Base-by-base conservation (phyloP, 2,888 invertebrate genomes). In the Hydropsyche betteni region DNA sequence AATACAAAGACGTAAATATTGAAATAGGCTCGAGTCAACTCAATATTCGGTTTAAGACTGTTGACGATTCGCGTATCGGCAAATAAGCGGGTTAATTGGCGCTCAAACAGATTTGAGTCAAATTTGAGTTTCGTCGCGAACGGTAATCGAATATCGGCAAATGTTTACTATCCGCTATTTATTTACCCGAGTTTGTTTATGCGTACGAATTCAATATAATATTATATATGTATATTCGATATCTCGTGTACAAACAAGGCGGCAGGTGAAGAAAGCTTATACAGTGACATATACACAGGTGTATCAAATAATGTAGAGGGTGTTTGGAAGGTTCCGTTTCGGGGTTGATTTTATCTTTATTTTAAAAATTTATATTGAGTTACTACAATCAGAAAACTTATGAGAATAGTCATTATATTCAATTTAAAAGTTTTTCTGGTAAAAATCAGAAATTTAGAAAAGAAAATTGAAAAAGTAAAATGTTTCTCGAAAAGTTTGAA, bases 131-230 rank as follows among this genome's bases (percentile, higher is more conserved):
- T 68, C 34, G 34, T 53, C 44, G 24, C 58, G 58, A 69, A 69
- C 69, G 44, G 69, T 69, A 69, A 69, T 69, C 69, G 69, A 44
- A 69, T 69, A 69, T 69, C 38, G 51, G 38, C 44, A 44, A 44
- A 69, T 69, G 69, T 69, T 69, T 69, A 69, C 69, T 16, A 69
- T 69, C 16, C 38, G 38, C 69, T 69, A 69, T 69, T 69, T 69
- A 69, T 69, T 69, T 69, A 69, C 44, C 34, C 69, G 16, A 58
- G 58, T 53, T 53, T 16, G 53, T 53, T 53, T 44, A 64, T 34
- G 33, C 64, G 64, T 16, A 12, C 5, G 44, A 8, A 44, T 44
- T 10, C 10, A 4, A 44, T 44, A 8, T 44, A 44, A 44, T 44
- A 44, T 44, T 44, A 10, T 44, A 16, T 24, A 58, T 14, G 58